These are phyloP conservation scores for Drosophila emarginata DNA, from an alignment of 2,888 invertebrate species.

Conservation along the genomic window DNA sequence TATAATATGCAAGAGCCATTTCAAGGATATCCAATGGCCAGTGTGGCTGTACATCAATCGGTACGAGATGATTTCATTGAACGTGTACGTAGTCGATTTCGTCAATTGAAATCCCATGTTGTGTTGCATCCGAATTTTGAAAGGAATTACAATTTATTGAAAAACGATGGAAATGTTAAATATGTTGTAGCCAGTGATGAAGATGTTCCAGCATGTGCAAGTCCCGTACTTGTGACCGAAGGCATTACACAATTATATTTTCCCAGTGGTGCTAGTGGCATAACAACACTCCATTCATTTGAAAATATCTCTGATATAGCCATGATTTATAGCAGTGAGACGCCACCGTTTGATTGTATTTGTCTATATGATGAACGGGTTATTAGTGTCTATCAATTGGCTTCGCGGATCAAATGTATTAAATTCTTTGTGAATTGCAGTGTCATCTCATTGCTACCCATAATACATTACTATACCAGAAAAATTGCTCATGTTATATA, in stretches of 20 bases:
- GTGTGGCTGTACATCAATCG: conserved; percentile 76
- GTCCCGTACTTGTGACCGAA: conserved; percentile 68
- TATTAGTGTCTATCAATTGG: conserved; percentile 69
- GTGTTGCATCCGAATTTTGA: conserved; percentile 45
- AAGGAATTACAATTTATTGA: conserved; percentile 41
- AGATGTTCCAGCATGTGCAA: conserved; percentile 47
- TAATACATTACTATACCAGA: conserved; percentile 36
- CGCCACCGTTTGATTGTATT: conserved; percentile 47
- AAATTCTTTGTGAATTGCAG: conserved; percentile 78
- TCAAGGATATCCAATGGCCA: conserved; percentile 58
- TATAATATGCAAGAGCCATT: conserved; percentile 72
- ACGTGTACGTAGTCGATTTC: conserved; percentile 60
- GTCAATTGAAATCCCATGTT: conserved; percentile 52
- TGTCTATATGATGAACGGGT: conserved; percentile 77
- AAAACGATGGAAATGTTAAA: conserved; percentile 46
- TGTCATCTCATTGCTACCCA: conserved; percentile 54
- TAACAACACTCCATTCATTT: conserved; percentile 72
- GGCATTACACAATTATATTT: conserved; percentile 69
- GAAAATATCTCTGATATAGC: conserved; percentile 67
- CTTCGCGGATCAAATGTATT: conserved; percentile 50
- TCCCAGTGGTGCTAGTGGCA: conserved; percentile 47
- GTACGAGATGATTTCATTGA: conserved; percentile 64
- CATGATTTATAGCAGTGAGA: conserved; percentile 55
- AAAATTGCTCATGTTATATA: conserved; percentile 43
- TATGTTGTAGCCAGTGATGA: conserved; percentile 49